A percentile compares a stretch with the other conserved stretches of the same genome.
Evolutionary conservation across 2,797 vertebrate species (phyloP).

Genomic region (Vireo griseus): DNA sequence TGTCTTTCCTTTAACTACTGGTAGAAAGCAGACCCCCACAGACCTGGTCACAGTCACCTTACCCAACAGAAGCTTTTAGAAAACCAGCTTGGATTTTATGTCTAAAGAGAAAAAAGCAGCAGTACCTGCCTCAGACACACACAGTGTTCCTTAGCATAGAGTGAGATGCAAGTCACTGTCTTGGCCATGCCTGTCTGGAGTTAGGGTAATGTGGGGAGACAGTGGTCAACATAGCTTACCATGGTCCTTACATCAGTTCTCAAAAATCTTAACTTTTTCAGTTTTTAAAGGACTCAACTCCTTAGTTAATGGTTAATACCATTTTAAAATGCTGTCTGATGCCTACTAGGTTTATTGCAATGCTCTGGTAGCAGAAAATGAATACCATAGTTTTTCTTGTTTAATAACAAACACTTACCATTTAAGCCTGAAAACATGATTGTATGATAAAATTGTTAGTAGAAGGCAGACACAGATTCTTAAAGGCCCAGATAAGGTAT

Average conservation of each 20-base stretch:
- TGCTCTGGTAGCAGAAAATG: not conserved
- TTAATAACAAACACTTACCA: not conserved
- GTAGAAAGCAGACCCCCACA: not conserved
- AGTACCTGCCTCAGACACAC: not conserved
- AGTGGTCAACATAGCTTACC: not conserved
- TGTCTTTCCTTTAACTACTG: not conserved
- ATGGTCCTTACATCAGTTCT: not conserved
- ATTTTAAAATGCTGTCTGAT: not conserved
- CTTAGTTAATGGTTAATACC: not conserved
- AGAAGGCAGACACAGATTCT: not conserved
- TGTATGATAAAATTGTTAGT: not conserved
- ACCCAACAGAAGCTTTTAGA: not conserved
- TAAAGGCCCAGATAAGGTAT: not conserved
- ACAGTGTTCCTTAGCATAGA: not conserved
- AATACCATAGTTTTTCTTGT: not conserved
- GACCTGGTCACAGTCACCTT: rapidly evolving
- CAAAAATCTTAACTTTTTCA: not conserved
- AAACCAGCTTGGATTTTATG: not conserved
- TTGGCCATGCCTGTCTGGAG: not conserved
- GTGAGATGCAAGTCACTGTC: not conserved
- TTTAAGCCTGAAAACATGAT: not conserved
- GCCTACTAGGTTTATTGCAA: not conserved
- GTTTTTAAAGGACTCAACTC: not conserved
- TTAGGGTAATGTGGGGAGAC: not conserved
- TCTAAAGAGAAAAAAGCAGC: not conserved